Evolutionary conservation across 2,797 vertebrate species (phyloP), one percentile per base, ranked within the genome.

Genomic region (Premnoplex brunnescens): DNA sequence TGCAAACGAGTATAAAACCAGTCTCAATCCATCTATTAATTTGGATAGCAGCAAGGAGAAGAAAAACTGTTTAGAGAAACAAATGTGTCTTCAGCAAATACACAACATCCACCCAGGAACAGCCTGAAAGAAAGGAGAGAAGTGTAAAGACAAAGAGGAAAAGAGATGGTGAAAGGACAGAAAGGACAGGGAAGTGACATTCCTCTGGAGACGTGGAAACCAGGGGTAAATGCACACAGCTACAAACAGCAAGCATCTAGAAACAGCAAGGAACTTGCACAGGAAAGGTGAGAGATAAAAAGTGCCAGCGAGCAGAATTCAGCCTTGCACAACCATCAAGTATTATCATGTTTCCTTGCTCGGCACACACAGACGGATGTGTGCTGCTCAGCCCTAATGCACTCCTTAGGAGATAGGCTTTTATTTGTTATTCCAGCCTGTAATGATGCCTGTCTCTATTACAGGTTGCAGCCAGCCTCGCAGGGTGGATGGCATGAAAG

Each of bases 271-370:
- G 85, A 86, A 93, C 79, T 71, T 74, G 71, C 59, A 79, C 89
- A 94, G 94, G 94, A 95, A 95, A 93, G 46, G 49, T 77, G 88
- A 71, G 37, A 94, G 91, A 96, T 34, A 93, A 91, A 82, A 91
- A 89, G 59, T 28, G 71, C n/a, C 41, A 91, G 63, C 1, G 2
- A 91, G 85, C 77, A 93, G 83, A 90, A 72, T n/a, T 86, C 80
- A 89, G 60, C 74, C 77, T 71, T 72, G 74, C 74, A 85, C 52
- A 39, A 34, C 43, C 34, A 51, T 24, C 0, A 2, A 56, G 34
- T 10, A 49, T 36, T 88, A 90, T 84, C 91, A 93, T 1, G 55
- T 73, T 90, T 84, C 71, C 80, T 73, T 23, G 37, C 67, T 73
- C 2, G 0, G 58, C 22, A 5, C 2, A 60, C 46, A 24, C 78